Percentiles rank a stretch among this genome's conserved stretches.
phyloP scores from a whole-genome alignment of 1,140 invertebrate species.

The Aporrectodea caliginosa region DNA sequence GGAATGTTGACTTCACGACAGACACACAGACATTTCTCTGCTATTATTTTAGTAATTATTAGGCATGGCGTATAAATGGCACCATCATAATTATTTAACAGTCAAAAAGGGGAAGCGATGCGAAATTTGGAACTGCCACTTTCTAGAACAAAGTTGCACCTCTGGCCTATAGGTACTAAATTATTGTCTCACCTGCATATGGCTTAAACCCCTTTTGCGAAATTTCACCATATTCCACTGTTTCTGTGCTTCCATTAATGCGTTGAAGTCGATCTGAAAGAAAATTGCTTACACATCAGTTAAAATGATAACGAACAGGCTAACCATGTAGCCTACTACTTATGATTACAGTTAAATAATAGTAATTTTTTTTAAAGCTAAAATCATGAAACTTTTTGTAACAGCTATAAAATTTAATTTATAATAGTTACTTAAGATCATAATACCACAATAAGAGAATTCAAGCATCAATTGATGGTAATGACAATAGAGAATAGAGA shows the following conservation, averaged over 20 bases:
- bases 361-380: neutral
- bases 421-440: neutral
- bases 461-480: too few relatives aligned
- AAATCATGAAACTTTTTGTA: neutral
- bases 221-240: neutral
- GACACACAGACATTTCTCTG: neutral
- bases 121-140: neutral
- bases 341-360: neutral
- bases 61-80: too few relatives aligned
- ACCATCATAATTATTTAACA: too few relatives aligned
- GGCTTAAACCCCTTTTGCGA: neutral
- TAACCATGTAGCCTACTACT: neutral
- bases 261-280: neutral
- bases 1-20: neutral
- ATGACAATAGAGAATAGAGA: too few relatives aligned
- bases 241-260: neutral
- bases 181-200: neutral
- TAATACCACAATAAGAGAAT: neutral
- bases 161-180: too few relatives aligned
- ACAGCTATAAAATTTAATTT: neutral
- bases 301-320: neutral
- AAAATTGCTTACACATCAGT: neutral
- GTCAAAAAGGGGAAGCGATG: neutral
- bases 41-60: neutral
- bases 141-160: neutral